Base-by-base conservation (phyloP, 1,140 invertebrate species). In the Scaptomyza graminum region DNA sequence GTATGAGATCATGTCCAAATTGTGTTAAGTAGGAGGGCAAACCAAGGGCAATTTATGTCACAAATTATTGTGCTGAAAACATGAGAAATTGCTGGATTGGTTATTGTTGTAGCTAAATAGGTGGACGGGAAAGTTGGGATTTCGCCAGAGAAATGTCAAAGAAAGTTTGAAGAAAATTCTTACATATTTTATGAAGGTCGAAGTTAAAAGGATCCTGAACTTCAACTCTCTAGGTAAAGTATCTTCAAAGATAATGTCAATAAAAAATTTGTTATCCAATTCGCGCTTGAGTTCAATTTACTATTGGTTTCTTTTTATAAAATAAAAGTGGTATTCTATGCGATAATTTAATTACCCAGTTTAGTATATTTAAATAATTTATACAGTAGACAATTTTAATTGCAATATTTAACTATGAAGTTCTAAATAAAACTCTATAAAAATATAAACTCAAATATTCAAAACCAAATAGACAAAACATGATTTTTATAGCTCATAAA, bases 41-140 rank as follows among this genome's bases (percentile, higher is more conserved):
- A 41, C 56, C 43, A 18, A 43, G 39, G 56, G 61, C 72, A 78
- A 78, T 82, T 77, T 61, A 47, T 82, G 78, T 82, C 60, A 62
- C 56, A 77, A 77, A 68, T 77, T 63, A 57, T 76, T 56, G 55
- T 61, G 52, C 47, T 50, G 54, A 71, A 59, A 76, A 60, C 39
- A 49, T 62, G 62, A 71, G 68, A 66, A 71, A 71, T 66, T 52
- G 54, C 57, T 54, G 28, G 13, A 5, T 37, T 37, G 9, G 9
- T 37, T 12, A 54, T 50, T 50, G 22, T 28, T 50, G 12, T n/a
- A 1, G 0, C 37, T 5, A 11, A 55, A 55, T 41, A 37, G 52
- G 52, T 43, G 51, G 52, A 55, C 37, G 7, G n/a, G 7, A 25
- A 9, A 18, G 22, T 5, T 43, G 18, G 52, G 7, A 13, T 13